A percentile compares a stretch with the other conserved stretches of the same genome.
Evolutionary conservation across 2,797 vertebrate species (phyloP).

Genomic region (Cheirogaleus major): DNA sequence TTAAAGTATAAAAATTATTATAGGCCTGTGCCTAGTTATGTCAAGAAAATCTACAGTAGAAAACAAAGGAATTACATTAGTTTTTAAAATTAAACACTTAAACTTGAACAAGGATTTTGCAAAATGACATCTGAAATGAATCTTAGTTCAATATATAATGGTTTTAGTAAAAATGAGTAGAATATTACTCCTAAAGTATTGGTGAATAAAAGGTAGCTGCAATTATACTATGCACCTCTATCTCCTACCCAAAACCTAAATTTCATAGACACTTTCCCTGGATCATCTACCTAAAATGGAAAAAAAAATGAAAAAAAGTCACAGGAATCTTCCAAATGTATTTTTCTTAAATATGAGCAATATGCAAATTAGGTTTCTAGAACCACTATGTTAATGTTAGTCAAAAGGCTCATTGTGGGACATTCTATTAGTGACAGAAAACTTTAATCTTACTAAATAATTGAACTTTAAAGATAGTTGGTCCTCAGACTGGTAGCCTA

Average conservation of each 20-base stretch:
- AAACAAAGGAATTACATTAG: constrained; percentile 16
- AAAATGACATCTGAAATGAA: constrained; percentile 15
- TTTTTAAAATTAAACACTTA: background rate
- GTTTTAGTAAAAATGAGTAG: background rate
- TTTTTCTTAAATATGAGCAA: background rate
- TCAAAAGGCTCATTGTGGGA: background rate
- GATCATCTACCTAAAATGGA: background rate
- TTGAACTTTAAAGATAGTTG: background rate
- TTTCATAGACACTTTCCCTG: background rate
- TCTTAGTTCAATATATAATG: background rate
- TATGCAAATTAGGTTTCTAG: background rate
- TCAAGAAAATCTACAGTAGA: constrained; percentile 31
- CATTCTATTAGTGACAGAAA: background rate
- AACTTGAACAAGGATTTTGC: background rate
- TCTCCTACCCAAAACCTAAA: background rate
- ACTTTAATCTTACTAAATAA: background rate
- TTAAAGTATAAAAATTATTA: background rate
- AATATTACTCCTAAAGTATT: background rate
- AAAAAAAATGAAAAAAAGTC: background rate
- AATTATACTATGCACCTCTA: background rate
- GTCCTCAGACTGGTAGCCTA: background rate
- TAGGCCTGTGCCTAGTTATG: background rate
- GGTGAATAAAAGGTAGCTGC: background rate
- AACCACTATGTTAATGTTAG: constrained; percentile 11
- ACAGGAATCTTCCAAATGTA: background rate